A percentile compares a stretch with the other conserved stretches of the same genome.
Evolutionary conservation across 2,113 vertebrate species (phyloP).

Genomic region (Cololabis saira): DNA sequence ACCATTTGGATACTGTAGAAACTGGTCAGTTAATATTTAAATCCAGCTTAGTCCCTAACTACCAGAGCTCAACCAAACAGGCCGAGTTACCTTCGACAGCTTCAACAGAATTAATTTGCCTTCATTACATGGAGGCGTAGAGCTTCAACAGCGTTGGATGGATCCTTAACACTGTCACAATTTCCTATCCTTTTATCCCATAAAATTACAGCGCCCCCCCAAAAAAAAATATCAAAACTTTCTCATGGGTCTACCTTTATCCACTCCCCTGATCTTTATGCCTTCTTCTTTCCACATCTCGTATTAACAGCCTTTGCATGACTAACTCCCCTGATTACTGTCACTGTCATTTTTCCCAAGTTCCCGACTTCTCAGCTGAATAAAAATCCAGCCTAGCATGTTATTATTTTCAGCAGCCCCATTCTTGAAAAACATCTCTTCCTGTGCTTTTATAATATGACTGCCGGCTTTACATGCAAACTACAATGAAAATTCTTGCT

Average conservation of each 20-base stretch:
- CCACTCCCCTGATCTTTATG: constrained; percentile 29
- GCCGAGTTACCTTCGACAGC: constrained; percentile 7
- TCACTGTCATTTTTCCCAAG: constrained; percentile 22
- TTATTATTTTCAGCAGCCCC: not conserved
- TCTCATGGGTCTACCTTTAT: constrained; percentile 2
- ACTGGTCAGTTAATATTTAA: constrained; percentile 31
- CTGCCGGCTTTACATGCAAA: not conserved
- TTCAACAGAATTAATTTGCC: not conserved
- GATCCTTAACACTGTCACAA: constrained; percentile 10
- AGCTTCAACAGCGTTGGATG: not conserved
- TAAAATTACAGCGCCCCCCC: constrained; percentile 29
- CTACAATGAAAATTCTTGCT: not conserved
- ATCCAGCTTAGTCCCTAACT: not conserved
- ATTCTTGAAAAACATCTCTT: not conserved
- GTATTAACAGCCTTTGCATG: constrained; percentile 49
- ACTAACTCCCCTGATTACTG: constrained; percentile 57
- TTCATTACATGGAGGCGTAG: not conserved
- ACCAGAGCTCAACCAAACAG: constrained; percentile 13
- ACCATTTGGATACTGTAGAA: constrained; percentile 55
- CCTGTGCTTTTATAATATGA: not conserved
- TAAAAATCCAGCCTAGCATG: constrained; percentile 1
- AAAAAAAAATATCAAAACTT: constrained; percentile 23
- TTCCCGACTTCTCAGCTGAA: constrained; percentile 8
- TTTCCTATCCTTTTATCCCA: constrained; percentile 32
- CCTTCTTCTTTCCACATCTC: constrained; percentile 26